phyloP scores from a whole-genome alignment of 2,888 invertebrate species.

The Mesoligia furuncula region DNA sequence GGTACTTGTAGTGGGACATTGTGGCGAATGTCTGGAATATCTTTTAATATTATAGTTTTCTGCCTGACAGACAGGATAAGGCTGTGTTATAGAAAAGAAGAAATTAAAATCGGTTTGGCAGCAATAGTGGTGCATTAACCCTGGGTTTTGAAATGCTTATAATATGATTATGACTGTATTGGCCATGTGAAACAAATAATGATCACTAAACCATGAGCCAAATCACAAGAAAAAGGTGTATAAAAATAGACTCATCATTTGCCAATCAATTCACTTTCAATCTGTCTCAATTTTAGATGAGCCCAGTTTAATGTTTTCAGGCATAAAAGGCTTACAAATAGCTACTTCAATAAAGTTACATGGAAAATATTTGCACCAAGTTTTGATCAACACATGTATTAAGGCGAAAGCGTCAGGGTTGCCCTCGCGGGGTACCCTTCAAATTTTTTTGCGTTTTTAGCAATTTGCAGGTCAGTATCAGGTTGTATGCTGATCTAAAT shows the following conservation, averaged over 20 bases:
- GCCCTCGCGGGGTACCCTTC: too few species aligned
- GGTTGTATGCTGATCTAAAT: neutral
- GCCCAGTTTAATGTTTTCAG: neutral
- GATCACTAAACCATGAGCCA: conserved; percentile 1
- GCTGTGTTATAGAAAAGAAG: neutral
- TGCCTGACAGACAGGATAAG: neutral
- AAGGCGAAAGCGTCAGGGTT: too few species aligned
- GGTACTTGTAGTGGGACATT: conserved; percentile 93
- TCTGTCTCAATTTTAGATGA: neutral
- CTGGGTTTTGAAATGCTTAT: neutral
- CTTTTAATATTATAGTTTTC: neutral
- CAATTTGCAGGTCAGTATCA: neutral
- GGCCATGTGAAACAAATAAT: neutral
- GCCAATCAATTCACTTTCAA: conserved; percentile 12
- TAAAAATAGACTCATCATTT: conserved; percentile 21
- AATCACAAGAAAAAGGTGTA: neutral
- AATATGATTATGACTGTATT: neutral
- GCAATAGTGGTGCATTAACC: neutral
- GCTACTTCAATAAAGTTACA: neutral
- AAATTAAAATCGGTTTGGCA: neutral
- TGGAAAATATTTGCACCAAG: neutral
- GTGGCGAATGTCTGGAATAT: conserved; percentile 91
- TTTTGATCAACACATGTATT: neutral
- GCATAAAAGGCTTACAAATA: neutral
- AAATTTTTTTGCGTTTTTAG: too few species aligned